These are phyloP conservation scores for Acrobasis suavella DNA, from an alignment of 2,888 invertebrate genomes.

Conservation along the genomic window DNA sequence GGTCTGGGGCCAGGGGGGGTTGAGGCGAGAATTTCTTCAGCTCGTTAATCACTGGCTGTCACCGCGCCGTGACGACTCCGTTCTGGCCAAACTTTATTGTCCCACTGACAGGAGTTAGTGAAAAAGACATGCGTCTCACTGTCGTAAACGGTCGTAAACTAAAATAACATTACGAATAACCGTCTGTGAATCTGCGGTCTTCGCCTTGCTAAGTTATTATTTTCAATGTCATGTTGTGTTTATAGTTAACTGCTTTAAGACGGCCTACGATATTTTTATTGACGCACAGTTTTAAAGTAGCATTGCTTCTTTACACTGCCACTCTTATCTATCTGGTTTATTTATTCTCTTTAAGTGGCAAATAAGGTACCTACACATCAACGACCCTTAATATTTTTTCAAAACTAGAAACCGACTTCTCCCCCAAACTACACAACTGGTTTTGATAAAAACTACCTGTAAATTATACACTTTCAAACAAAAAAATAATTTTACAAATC, in stretches of 20 bases:
- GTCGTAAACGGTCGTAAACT: conserved; percentile 57
- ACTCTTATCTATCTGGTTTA: too few relatives aligned
- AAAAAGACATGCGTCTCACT: conserved; percentile 51
- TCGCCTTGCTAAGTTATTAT: conserved; percentile 3
- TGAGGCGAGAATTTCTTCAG: conserved; percentile 47
- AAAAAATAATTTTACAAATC: too few relatives aligned
- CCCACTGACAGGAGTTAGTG: conserved; percentile 54
- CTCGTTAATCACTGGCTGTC: conserved; percentile 72
- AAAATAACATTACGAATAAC: conserved; percentile 49
- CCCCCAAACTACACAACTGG: too few relatives aligned
- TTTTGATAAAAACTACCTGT: too few relatives aligned
- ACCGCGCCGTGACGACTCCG: conserved; percentile 53
- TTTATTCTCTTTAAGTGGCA: too few relatives aligned
- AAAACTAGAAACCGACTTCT: too few relatives aligned
- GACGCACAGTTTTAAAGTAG: too few relatives aligned
- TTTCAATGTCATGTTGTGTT: conserved; percentile 8
- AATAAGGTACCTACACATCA: too few relatives aligned
- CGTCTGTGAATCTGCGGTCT: conserved; percentile 16
- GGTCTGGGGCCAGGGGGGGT: conserved; percentile 34
- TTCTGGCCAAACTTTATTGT: conserved; percentile 61
- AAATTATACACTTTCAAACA: too few relatives aligned
- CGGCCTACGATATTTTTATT: not conserved
- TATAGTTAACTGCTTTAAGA: too few relatives aligned
- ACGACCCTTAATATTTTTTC: too few relatives aligned
- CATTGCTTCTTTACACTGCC: too few relatives aligned